These are phyloP conservation scores for Magallana ariakensis DNA, from an alignment of 1,140 invertebrate species.

Conservation along the genomic window DNA sequence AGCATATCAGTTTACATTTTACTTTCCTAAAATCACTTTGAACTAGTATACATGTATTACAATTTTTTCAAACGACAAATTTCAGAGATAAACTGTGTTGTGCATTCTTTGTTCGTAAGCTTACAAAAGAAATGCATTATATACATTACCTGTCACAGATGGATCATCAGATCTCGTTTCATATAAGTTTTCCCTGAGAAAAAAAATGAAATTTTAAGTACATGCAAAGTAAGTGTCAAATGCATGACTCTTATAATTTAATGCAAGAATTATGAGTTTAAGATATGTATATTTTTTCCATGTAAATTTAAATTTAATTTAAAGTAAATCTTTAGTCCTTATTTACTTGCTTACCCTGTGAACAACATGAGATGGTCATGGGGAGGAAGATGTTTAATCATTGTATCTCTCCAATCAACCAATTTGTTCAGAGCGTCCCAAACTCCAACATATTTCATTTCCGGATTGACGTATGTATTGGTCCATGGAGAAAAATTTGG, in stretches of 20 bases:
- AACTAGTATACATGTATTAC: too few relatives aligned
- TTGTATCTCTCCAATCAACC: constrained; percentile 42
- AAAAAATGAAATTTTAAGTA: background rate
- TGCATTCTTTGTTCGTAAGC: too few relatives aligned
- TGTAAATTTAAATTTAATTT: too few relatives aligned
- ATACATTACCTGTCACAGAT: constrained; percentile 26
- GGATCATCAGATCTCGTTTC: constrained; percentile 23
- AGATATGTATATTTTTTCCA: too few relatives aligned
- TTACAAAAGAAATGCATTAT: too few relatives aligned
- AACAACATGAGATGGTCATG: constrained; percentile 60
- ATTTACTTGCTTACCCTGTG: constrained; percentile 41
- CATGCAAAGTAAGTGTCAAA: background rate
- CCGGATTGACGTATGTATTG: background rate
- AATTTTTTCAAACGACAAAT: too few relatives aligned
- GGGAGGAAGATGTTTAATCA: constrained; percentile 37
- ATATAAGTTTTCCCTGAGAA: constrained; percentile 38
- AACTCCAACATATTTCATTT: constrained; percentile 21
- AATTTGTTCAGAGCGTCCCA: constrained; percentile 44
- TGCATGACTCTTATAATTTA: background rate
- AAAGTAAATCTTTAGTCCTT: too few relatives aligned
- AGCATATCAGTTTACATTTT: background rate
- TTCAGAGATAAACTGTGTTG: too few relatives aligned
- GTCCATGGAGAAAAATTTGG: constrained; percentile 49
- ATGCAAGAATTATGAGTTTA: background rate
- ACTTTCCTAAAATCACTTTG: background rate